Conservation (phyloP, 2,797 vertebrate species). For the Sebastes alutus region DNA sequence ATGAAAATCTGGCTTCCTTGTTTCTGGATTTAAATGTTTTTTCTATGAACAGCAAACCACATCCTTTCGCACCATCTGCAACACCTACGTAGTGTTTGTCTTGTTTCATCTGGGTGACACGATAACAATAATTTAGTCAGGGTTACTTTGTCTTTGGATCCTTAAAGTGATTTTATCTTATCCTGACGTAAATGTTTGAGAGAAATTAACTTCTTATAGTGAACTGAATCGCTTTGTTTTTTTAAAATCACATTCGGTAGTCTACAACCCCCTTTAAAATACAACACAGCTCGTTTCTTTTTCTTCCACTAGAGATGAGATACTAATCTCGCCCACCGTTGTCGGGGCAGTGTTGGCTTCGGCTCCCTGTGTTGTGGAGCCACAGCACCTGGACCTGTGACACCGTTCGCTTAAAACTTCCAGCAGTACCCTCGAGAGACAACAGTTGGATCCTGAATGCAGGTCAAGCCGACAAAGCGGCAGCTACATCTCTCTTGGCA, state of each 20-base stretch:
- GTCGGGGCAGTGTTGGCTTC: not conserved
- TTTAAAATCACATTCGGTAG: too few species aligned
- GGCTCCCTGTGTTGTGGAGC: not conserved
- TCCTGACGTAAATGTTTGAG: not conserved
- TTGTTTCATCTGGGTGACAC: not conserved
- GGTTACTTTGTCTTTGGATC: not conserved
- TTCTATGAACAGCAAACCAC: not conserved
- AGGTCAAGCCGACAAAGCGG: constrained; percentile 41
- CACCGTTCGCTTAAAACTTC: not conserved
- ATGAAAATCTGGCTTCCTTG: not conserved
- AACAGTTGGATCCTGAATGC: constrained; percentile 11
- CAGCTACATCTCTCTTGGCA: constrained; percentile 45
- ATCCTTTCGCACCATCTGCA: not conserved
- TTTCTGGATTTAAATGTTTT: not conserved
- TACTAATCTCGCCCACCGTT: not conserved
- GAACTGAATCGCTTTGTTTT: not conserved
- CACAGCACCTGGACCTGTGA: constrained; percentile 4
- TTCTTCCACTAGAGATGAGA: not conserved
- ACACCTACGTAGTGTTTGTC: rapidly evolving
- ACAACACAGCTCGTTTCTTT: too few species aligned
- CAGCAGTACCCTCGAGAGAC: constrained; percentile 5
- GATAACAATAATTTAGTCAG: too few species aligned
- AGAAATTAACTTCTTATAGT: too few species aligned
- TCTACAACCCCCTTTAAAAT: too few species aligned
- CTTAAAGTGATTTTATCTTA: not conserved